These are phyloP conservation scores for Arctopsyche grandis DNA, from an alignment of 1,140 invertebrate species.

Conservation along the genomic window DNA sequence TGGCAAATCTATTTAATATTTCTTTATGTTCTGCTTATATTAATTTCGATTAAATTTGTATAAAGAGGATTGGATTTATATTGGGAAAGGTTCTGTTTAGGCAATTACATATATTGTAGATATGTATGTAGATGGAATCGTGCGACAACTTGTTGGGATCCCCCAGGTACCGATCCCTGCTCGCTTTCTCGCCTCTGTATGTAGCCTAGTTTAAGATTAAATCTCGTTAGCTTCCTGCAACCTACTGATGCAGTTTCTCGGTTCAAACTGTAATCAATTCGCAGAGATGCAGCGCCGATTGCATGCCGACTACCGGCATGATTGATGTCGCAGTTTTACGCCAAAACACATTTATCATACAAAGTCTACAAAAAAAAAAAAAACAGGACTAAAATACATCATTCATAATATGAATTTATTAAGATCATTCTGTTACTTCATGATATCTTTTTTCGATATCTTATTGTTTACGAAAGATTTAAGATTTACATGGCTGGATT, in stretches of 20 bases:
- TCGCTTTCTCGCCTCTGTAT: constrained; percentile 33
- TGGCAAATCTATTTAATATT: not conserved
- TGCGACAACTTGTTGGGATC: constrained; percentile 50
- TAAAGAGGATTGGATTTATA: no score
- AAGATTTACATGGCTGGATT: no score
- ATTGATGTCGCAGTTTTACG: constrained; percentile 26
- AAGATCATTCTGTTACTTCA: no score
- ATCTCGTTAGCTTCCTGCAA: constrained; percentile 45
- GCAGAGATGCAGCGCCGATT: constrained; percentile 19
- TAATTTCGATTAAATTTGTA: no score
- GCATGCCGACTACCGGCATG: constrained; percentile 24
- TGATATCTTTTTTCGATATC: no score
- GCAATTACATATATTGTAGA: no score
- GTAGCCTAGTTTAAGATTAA: constrained; percentile 53
- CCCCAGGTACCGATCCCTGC: constrained; percentile 26
- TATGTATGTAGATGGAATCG: no score
- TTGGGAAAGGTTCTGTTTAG: no score
- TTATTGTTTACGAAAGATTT: no score
- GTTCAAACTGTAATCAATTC: constrained; percentile 27
- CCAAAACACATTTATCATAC: constrained; percentile 23
- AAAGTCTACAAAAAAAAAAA: not conserved
- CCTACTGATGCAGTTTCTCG: not conserved
- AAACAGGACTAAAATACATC: no score
- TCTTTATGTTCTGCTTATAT: no score
- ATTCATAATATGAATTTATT: no score